Evolutionary conservation across 1,140 invertebrate species (phyloP), one percentile per base, ranked within the genome.

Genomic region (Lucilia sericata): DNA sequence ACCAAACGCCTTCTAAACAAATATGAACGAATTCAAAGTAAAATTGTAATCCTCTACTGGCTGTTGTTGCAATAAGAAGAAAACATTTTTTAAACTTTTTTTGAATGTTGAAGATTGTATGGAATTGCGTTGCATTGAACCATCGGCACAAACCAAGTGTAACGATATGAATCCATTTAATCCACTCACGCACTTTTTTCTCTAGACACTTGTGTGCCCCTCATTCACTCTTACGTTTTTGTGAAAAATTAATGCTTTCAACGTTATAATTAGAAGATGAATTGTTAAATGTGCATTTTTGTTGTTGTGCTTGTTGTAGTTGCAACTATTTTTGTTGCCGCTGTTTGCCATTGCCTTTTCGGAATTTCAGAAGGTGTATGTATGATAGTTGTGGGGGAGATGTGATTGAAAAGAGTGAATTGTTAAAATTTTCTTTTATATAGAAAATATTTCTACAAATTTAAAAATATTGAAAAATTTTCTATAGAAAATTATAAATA

Each of bases 201-300:
- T n/a, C n/a, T n/a, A n/a, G n/a, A 42, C 9, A 42, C 19, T 74
- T 47, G 7, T 21, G 65, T 34, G 55, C 42, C 25, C 75, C 2
- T 12, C 2, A 55, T 49, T 19, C 55, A 49, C 49, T 82, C 80
- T 34, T 55, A 42, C 51, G 65, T 70, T 86, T n/a, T 85, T 74
- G 87, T 87, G 88, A 90, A 87, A 88, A 88, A 90, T 90, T 86
- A 34, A 86, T 74, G 86, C 89, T 90, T 90, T 90, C 89, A 90
- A 87, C 88, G 86, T 87, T 86, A 88, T 90, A 90, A 90, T 90
- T 90, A 90, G 90, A 90, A 90, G 88, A 90, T 90, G 88, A 90
- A 90, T 90, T 89, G 88, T 88, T 86, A 84, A 60, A 51, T 76
- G 36, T 76, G 42, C n/a, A n/a, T n/a, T n/a, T n/a, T n/a, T n/a